Evolutionary conservation across 2,113 vertebrate genomes (phyloP).

Genomic region (Halichoerus grypus): DNA sequence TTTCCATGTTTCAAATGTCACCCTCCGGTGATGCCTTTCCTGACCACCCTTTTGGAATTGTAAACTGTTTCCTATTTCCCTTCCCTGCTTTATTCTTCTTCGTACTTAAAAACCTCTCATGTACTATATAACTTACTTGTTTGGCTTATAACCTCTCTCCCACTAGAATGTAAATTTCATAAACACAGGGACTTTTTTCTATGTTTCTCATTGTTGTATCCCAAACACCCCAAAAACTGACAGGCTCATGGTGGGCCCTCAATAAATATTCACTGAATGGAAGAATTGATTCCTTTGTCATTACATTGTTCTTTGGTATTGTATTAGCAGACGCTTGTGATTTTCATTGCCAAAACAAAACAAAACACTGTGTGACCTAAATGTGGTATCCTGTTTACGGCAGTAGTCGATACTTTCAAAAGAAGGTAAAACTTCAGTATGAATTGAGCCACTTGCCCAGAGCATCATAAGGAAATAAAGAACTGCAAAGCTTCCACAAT

Average conservation of each 20-base stretch:
- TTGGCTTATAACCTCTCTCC: not conserved
- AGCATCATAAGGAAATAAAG: not conserved
- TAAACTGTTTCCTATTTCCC: not conserved
- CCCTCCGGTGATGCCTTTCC: not conserved
- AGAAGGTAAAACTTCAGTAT: slow-evolving; percentile 28
- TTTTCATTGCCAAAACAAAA: slow-evolving; percentile 29
- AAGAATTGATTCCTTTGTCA: not conserved
- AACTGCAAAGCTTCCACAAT: not conserved
- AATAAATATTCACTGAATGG: not conserved
- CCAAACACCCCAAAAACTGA: not conserved
- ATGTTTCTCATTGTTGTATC: not conserved
- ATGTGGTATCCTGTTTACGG: slow-evolving; percentile 28
- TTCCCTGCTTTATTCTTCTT: not conserved
- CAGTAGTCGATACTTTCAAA: not conserved
- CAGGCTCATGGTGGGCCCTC: not conserved
- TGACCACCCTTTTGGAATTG: not conserved
- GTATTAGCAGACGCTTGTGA: not conserved
- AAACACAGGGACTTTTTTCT: not conserved
- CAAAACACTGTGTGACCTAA: not conserved
- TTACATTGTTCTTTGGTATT: not conserved
- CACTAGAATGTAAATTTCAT: not conserved
- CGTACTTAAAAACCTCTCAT: not conserved
- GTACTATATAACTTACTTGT: not conserved
- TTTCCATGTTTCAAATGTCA: not conserved
- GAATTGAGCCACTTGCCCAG: not conserved